Conservation (phyloP, 2,113 vertebrate genomes). For the Saimiri boliviensis region DNA sequence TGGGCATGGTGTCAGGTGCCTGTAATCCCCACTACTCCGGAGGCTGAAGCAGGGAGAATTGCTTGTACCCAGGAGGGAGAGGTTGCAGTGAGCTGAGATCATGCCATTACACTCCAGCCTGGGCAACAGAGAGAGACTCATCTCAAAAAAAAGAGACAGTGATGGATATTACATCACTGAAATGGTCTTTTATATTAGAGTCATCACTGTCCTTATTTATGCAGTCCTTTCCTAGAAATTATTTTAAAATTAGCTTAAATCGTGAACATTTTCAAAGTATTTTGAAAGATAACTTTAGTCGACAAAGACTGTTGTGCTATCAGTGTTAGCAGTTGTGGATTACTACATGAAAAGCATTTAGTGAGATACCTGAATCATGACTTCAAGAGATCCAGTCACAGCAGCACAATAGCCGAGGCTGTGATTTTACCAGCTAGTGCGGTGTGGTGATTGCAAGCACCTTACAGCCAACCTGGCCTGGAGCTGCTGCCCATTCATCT, state of each 20-base stretch:
- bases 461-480: background rate
- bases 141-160: background rate
- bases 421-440: too few species aligned
- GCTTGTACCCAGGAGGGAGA: too few species aligned
- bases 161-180: conserved; percentile 63
- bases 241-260: conserved; percentile 24
- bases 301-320: conserved; percentile 29
- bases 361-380: background rate
- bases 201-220: background rate
- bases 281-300: conserved; percentile 50
- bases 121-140: too few species aligned
- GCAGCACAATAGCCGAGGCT: background rate
- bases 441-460: fast-evolving
- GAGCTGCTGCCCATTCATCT: background rate
- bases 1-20: too few species aligned
- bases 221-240: background rate
- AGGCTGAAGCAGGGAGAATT: too few species aligned
- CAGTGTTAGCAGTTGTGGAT: background rate
- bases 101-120: too few species aligned
- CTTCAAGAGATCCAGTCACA: background rate
- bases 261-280: conserved; percentile 32
- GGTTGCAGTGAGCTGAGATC: too few species aligned
- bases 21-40: too few species aligned
- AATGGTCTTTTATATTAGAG: conserved; percentile 50
- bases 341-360: background rate